phyloP scores from a whole-genome alignment of 2,797 vertebrate species.

The Smutsia gigantea region DNA sequence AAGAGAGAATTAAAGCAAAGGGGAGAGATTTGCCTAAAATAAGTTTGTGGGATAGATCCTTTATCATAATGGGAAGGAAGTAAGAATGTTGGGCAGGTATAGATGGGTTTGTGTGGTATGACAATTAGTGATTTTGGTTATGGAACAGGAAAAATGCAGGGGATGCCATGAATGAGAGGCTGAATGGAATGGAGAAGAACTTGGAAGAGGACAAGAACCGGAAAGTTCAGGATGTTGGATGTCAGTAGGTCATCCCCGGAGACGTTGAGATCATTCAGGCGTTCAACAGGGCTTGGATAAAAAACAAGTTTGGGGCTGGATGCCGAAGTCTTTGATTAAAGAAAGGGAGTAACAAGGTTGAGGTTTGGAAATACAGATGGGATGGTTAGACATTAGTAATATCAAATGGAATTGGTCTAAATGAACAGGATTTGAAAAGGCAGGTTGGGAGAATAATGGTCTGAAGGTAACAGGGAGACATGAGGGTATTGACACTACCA shows the following conservation, averaged over 20 bases:
- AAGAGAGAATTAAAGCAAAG: conserved; percentile 5
- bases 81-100: neutral
- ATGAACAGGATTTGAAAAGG: neutral
- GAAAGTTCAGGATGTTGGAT: neutral
- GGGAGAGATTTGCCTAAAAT: neutral
- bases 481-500: neutral
- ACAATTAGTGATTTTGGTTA: neutral
- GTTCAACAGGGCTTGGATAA: neutral
- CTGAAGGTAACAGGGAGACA: neutral
- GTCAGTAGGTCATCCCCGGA: neutral
- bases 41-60: neutral
- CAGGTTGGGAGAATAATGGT: neutral
- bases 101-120: neutral
- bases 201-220: neutral
- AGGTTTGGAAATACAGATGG: neutral
- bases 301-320: neutral
- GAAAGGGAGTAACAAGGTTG: neutral
- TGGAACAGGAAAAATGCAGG: neutral
- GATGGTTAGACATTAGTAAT: neutral
- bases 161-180: neutral
- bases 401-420: neutral
- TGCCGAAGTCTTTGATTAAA: neutral
- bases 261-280: neutral
- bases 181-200: neutral
- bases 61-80: neutral